These are phyloP conservation scores for Melanotaenia maccullochi DNA, from an alignment of 2,797 vertebrate species.

Conservation along the genomic window DNA sequence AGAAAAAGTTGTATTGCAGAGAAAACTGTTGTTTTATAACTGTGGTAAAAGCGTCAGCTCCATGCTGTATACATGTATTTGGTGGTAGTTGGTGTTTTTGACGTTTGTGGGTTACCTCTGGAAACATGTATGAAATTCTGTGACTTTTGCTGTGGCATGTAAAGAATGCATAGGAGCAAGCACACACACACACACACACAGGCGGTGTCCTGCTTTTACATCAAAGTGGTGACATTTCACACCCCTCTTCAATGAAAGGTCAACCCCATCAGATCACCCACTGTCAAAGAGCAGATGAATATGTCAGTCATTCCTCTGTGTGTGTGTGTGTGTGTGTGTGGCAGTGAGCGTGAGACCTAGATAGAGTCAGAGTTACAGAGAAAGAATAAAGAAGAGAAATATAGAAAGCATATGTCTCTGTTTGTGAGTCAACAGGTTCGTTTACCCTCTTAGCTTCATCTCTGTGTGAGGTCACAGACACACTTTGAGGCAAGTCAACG, in stretches of 20 bases:
- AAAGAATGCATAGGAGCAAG: constrained; percentile 46
- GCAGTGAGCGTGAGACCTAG: background rate
- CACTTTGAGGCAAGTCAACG: constrained; percentile 32
- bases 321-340: constrained; percentile 1
- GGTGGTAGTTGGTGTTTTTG: background rate
- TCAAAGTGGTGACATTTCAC: constrained; percentile 75
- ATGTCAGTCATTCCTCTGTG: constrained; percentile 41
- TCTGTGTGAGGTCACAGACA: constrained; percentile 24
- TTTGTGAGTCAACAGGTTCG: constrained; percentile 54
- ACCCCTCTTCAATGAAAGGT: constrained; percentile 65
- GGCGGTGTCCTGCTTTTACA: constrained; percentile 50
- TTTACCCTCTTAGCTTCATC: constrained; percentile 26
- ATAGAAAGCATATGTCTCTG: constrained; percentile 39
- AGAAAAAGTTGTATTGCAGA: no score
- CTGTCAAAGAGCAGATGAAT: constrained; percentile 49
- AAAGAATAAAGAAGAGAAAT: constrained; percentile 22
- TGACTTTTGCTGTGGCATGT: constrained; percentile 54
- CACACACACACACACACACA: constrained; percentile 32
- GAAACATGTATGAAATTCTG: constrained; percentile 42
- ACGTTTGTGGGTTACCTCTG: constrained; percentile 9
- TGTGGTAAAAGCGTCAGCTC: background rate
- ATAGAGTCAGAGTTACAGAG: background rate
- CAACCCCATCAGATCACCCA: constrained; percentile 66
- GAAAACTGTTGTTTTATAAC: no score
- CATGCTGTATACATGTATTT: background rate